phyloP scores from a whole-genome alignment of 2,797 vertebrate genomes.

The Lindbergichthys nudifrons region DNA sequence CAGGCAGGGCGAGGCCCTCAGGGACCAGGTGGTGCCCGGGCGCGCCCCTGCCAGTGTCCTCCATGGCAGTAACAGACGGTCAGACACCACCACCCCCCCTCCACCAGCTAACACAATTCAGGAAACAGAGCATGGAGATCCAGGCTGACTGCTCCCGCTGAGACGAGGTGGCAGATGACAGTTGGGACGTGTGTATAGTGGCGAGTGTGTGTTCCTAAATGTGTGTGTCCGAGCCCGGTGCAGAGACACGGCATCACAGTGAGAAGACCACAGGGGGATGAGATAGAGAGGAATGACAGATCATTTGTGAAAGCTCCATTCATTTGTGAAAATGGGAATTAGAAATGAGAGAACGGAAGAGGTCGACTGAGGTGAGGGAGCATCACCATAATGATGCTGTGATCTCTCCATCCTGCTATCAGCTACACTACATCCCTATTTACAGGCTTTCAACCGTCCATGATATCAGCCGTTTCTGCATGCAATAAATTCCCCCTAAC shows the following conservation, averaged over 20 bases:
- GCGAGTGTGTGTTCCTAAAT: constrained; percentile 20
- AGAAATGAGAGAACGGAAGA: constrained; percentile 30
- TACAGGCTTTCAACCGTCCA: not conserved
- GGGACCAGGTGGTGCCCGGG: constrained; percentile 26
- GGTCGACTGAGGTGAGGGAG: constrained; percentile 28
- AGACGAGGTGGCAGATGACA: constrained; percentile 51
- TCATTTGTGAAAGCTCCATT: constrained; percentile 66
- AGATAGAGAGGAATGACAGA: constrained; percentile 35
- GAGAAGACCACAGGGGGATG: constrained; percentile 20
- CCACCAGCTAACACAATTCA: constrained; percentile 41
- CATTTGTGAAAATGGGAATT: constrained; percentile 62
- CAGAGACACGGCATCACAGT: constrained; percentile 22
- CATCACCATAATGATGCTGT: constrained; percentile 36
- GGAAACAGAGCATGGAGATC: constrained; percentile 42
- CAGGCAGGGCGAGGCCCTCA: constrained; percentile 28
- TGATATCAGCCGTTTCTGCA: constrained; percentile 32
- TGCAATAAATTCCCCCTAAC: constrained; percentile 11
- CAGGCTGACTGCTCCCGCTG: constrained; percentile 50
- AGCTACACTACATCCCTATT: constrained; percentile 8
- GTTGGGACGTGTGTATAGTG: constrained; percentile 27
- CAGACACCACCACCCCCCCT: constrained; percentile 18
- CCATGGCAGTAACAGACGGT: constrained; percentile 57
- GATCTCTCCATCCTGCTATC: constrained; percentile 30
- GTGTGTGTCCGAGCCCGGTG: constrained; percentile 22
- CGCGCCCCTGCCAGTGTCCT: constrained; percentile 20